Base-by-base conservation (phyloP, 2,888 invertebrate species). In the Dynastes hyllus region DNA sequence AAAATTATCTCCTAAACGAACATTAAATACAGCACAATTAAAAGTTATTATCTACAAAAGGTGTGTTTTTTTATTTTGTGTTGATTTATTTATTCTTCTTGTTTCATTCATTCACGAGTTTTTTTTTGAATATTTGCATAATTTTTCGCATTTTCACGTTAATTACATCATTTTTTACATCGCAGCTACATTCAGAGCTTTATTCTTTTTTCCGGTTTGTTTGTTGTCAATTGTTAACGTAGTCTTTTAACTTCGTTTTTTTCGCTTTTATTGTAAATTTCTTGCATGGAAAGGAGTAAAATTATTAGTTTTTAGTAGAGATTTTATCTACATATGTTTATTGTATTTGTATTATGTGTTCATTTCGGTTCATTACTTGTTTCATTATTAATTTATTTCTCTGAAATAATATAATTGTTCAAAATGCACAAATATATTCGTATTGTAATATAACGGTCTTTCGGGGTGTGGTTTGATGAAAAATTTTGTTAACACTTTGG, bases 1-100 rank as follows among this genome's bases (percentile, higher is more conserved):
- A 89, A 89, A 89, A 89, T 88, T 88, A 88, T 88, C 86, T 88
- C 87, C 89, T 88, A 88, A 82, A 88, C 86, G 87, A 88, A 88
- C 87, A 87, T 87, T 88, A 86, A 87, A 87, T 87, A 87, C 87
- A 88, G 88, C 88, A 88, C 88, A 87, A 86, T 87, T 37, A 37
- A 86, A 76, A 87, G 86, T 86, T 88, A 66, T 66, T 66, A 88
- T 88, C 87, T 88, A 88, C 88, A 84, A 70, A 63, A 53, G 66
- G 70, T 50, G 50, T 67, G 27, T 77, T 22, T 66, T 66, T 32
- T 27, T 79, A 51, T 76, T 77, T 67, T 71, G 22, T 29, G 73
- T 80, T 69, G 73, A 69, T 76, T 71, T 70, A 50, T 45, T 27
- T 13, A n/a, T 73, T 73, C 55, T 29, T 55, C 16, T 29, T 58